Base-by-base conservation (phyloP, 2,888 invertebrate species). In the Rutpela maculata region DNA sequence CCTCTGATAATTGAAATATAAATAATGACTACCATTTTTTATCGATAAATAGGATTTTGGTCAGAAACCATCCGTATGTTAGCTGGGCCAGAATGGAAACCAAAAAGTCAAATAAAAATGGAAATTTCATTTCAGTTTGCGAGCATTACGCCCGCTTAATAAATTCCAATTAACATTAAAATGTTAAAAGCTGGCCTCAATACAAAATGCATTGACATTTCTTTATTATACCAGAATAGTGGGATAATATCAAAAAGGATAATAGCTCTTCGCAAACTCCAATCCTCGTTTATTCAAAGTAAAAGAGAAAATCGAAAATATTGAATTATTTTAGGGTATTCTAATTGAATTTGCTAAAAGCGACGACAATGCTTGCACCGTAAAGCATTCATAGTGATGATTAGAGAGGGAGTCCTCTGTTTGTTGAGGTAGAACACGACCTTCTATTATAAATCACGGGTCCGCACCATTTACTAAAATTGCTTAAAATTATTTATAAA, bases 341-440 rank as follows among this genome's bases (percentile, higher is more conserved):
- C 66, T 79, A 79, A 79, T 79, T 79, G 79, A 79, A 79, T 79
- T 79, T 67, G 76, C 71, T 55, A 71, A 57, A 57, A 74, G 74
- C 66, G 77, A 68, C 63, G 66, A 73, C 74, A 72, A 69, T 70
- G 75, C 72, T 38, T 57, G 69, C 72, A 73, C 74, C 75, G 80
- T 80, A 78, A 76, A 78, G 71, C 76, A 78, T 80, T 80, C 80
- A 75, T 69, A 62, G 79, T 75, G 82, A 82, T 80, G 80, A 82
- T 82, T 80, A 79, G 79, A 74, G 78, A 56, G 60, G 69, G 68
- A 50, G 43, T 19, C 62, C 43, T 56, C 35, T 75, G 79, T 80
- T 82, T 82, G 82, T 79, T 80, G 80, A 76, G 79, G 80, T 77
- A 69, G 78, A 79, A 78, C 75, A 69, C 69, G 69, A 18, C 68